Base-by-base conservation (phyloP, 2,797 vertebrate genomes). In the Hyperoplus lanceolatus region DNA sequence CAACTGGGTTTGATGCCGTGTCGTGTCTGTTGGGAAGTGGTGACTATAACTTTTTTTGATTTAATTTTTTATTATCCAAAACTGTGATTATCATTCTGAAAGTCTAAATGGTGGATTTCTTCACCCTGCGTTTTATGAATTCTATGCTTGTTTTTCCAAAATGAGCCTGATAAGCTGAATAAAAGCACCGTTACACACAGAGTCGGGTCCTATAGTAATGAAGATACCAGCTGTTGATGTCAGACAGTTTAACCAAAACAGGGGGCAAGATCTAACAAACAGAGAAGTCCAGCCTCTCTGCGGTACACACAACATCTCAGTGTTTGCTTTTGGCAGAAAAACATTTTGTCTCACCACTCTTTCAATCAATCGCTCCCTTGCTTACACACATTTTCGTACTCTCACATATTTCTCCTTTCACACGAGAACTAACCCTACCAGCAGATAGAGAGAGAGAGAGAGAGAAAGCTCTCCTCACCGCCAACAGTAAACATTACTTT, bases 271-370 rank as follows among this genome's bases (percentile, higher is more conserved):
- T 77, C 76, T 61, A 84, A 77, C 75, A 83, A 83, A 84, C 56
- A 56, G 90, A 90, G 87, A 82, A 85, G 89, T 88, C 91, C 92
- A 56, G 91, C 92, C 82, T 87, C 88, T 85, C 87, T 51, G 64
- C 11, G 6, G 54, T 39, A 75, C 64, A 82, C 87, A 83, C 84
- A 86, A 83, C 84, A 72, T 78, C 80, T 89, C 90, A 88, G 85
- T 91, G 86, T 94, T 93, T 83, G 80, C 85, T 87, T 92, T 92
- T 91, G 92, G 89, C 88, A 90, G 85, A 90, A 88, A 82, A 83
- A 81, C 79, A 77, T 73, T 83, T 89, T 46, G 80, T 86, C 81
- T 80, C 73, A 75, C 74, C 80, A 69, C 73, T 48, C 71, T 70
- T 70, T 61, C 64, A 70, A 78, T 74, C 81, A 89, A 62, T 74